A percentile compares a stretch with the other conserved stretches of the same genome.
Evolutionary conservation across 2,888 invertebrate genomes (phyloP).

Genomic region (Leucophenga maculata): DNA sequence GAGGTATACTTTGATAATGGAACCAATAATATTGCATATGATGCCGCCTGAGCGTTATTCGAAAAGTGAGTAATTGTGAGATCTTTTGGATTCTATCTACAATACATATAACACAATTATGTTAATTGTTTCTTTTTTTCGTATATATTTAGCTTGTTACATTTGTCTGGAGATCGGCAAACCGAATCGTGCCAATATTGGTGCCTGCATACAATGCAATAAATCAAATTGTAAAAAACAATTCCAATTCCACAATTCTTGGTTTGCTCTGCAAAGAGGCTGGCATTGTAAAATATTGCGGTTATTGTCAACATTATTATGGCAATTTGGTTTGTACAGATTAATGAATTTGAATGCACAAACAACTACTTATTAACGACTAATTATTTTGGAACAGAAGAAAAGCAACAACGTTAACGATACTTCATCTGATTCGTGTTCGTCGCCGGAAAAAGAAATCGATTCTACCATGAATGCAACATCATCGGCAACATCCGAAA

Average conservation of each 20-base stretch:
- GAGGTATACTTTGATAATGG: slow-evolving; percentile 98
- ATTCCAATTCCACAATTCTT: slow-evolving; percentile 96
- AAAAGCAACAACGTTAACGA: slow-evolving; percentile 93
- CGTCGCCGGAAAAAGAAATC: slow-evolving; percentile 85
- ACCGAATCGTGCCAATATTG: slow-evolving; percentile 84
- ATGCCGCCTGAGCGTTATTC: slow-evolving; percentile 94
- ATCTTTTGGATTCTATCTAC: neutral
- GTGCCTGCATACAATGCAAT: slow-evolving; percentile 99
- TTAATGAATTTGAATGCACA: neutral
- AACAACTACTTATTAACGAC: slow-evolving; percentile 4
- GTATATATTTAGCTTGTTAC: slow-evolving; percentile 86
- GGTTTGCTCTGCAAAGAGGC: slow-evolving; percentile 97
- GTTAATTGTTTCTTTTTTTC: no score
- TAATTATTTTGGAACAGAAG: slow-evolving; percentile 76
- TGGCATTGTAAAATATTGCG: slow-evolving; percentile 98
- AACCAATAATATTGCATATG: slow-evolving; percentile 93
- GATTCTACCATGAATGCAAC: slow-evolving; percentile 75
- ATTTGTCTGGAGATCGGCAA: slow-evolving; percentile 94
- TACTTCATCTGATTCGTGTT: slow-evolving; percentile 88
- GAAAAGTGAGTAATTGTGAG: slow-evolving; percentile 77
- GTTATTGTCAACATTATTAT: slow-evolving; percentile 97
- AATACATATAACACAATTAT: neutral
- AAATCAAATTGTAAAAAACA: slow-evolving; percentile 95
- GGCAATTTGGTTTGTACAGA: slow-evolving; percentile 86
- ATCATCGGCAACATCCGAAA: slow-evolving; percentile 73